phyloP scores from a whole-genome alignment of 1,140 invertebrate genomes.

The Tetraneura akinire region DNA sequence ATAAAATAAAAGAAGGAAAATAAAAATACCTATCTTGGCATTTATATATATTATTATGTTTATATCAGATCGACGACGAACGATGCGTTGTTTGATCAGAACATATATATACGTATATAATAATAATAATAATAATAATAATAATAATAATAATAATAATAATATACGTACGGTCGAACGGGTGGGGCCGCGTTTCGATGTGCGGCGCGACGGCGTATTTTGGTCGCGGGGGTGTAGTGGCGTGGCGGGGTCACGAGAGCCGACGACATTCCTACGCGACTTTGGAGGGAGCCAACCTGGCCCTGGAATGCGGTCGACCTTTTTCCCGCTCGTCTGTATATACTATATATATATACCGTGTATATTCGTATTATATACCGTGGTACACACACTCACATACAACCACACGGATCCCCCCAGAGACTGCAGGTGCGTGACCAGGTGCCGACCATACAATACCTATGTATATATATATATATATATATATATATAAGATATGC shows the following conservation, averaged over 20 bases:
- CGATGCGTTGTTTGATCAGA: slow-evolving; percentile 43
- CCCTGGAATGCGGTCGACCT: slow-evolving; percentile 51
- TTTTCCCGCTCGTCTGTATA: slow-evolving; percentile 44
- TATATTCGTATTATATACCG: too few relatives aligned
- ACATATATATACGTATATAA: not conserved
- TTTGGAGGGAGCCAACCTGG: slow-evolving; percentile 44
- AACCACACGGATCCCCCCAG: slow-evolving; percentile 16
- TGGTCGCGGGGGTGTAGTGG: slow-evolving; percentile 14
- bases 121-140: too few relatives aligned
- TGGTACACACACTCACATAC: not conserved
- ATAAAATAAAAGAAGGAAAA: too few relatives aligned
- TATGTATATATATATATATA: not conserved
- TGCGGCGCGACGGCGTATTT: not conserved
- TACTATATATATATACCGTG: not conserved
- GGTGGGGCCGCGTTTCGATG: not conserved
- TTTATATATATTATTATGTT: not conserved
- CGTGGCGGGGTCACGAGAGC: slow-evolving; percentile 46
- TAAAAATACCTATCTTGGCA: too few relatives aligned
- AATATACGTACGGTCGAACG: not conserved
- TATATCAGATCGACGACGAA: slow-evolving; percentile 42
- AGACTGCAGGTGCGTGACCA: slow-evolving; percentile 47
- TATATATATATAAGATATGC: too few relatives aligned
- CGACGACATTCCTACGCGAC: slow-evolving; percentile 45
- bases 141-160: too few relatives aligned
- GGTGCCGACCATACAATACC: slow-evolving; percentile 46